phyloP scores from a whole-genome alignment of 2,888 invertebrate genomes.

The Vanessa cardui region DNA sequence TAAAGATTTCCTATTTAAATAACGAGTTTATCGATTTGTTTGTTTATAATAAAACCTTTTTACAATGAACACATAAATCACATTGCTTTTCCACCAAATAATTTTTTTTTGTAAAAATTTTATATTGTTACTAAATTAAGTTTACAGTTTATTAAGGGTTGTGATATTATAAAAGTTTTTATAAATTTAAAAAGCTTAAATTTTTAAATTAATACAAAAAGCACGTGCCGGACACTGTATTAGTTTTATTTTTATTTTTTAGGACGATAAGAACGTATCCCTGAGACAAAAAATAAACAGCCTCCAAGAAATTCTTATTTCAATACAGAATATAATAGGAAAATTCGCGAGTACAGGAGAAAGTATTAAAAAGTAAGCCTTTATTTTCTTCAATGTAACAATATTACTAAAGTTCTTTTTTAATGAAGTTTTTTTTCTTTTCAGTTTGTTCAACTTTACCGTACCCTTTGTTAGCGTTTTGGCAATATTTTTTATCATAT shows the following conservation, averaged over 20 bases:
- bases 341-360: conserved; percentile 94
- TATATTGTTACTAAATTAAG: too few relatives aligned
- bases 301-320: conserved; percentile 96
- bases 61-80: too few relatives aligned
- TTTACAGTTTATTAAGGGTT: too few relatives aligned
- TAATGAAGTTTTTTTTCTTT: conserved; percentile 51
- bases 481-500: conserved; percentile 88
- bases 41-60: too few relatives aligned
- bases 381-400: background rate
- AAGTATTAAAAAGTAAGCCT: conserved; percentile 93
- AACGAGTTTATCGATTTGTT: too few relatives aligned
- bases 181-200: too few relatives aligned
- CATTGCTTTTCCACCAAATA: too few relatives aligned
- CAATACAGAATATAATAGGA: conserved; percentile 96
- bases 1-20: too few relatives aligned
- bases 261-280: conserved; percentile 96
- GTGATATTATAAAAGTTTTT: too few relatives aligned
- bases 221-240: too few relatives aligned
- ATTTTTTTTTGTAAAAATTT: too few relatives aligned
- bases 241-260: conserved; percentile 44
- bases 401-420: conserved; percentile 1
- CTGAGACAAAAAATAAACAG: conserved; percentile 94
- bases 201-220: too few relatives aligned
- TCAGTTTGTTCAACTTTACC: conserved; percentile 96
- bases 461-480: conserved; percentile 96